These are phyloP conservation scores for Ischnus inquisitorius DNA, from an alignment of 2,888 invertebrate genomes.

Conservation along the genomic window DNA sequence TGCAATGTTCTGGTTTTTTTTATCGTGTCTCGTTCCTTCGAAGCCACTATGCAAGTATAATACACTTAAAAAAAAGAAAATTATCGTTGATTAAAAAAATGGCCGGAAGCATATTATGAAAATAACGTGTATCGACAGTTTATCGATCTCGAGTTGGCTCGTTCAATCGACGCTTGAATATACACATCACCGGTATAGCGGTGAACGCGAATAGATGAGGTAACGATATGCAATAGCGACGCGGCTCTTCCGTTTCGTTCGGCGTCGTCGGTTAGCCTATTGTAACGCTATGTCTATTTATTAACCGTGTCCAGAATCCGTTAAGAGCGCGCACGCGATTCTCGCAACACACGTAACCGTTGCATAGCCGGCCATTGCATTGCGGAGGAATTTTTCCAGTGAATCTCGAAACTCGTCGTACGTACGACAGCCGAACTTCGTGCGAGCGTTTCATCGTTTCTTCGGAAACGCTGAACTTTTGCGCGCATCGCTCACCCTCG, in stretches of 20 bases:
- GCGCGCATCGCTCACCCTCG: background rate
- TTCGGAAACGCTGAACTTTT: background rate
- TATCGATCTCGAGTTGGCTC: background rate
- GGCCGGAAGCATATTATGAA: background rate
- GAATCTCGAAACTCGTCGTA: slow-evolving; percentile 24
- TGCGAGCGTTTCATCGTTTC: background rate
- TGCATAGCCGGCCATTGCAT: slow-evolving; percentile 38
- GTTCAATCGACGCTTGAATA: background rate
- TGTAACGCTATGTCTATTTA: slow-evolving; percentile 24
- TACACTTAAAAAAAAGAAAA: background rate
- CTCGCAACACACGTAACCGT: slow-evolving; percentile 44
- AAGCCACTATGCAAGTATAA: too few relatives aligned
- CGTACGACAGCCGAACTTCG: background rate
- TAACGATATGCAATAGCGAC: slow-evolving; percentile 25
- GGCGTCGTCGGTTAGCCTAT: slow-evolving; percentile 5
- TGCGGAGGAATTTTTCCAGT: background rate
- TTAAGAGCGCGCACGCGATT: slow-evolving; percentile 41
- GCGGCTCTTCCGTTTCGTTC: slow-evolving; percentile 38
- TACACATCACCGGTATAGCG: background rate
- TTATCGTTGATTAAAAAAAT: background rate
- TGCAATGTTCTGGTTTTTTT: too few relatives aligned
- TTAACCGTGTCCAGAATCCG: slow-evolving; percentile 33
- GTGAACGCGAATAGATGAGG: background rate
- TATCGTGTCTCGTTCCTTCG: too few relatives aligned
- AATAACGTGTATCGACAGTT: background rate